Evolutionary conservation across 1,140 invertebrate species (phyloP).

Genomic region (silkworm (Bombyx mori)): DNA sequence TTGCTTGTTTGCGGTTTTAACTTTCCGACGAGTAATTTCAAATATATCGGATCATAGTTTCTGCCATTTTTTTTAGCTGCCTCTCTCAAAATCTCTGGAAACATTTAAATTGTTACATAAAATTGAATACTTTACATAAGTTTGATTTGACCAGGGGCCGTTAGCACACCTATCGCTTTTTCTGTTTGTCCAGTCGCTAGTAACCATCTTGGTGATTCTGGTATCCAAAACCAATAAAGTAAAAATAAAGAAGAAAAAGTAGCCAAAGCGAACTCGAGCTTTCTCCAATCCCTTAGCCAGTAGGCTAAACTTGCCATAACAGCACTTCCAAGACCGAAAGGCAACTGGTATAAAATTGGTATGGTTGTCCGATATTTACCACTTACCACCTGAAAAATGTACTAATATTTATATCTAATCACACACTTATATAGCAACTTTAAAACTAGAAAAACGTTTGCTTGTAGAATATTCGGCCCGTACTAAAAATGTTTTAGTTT

Average conservation of each 20-base stretch:
- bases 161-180: constrained; percentile 69
- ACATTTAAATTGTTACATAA: constrained; percentile 3
- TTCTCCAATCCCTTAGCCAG: constrained; percentile 78
- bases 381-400: constrained; percentile 55
- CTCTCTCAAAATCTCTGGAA: constrained; percentile 48
- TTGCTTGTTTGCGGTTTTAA: constrained; percentile 15
- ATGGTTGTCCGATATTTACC: constrained; percentile 76
- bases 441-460: too few species aligned
- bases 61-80: constrained; percentile 48
- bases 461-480: too few species aligned
- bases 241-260: constrained; percentile 78
- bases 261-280: constrained; percentile 80
- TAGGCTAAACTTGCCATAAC: constrained; percentile 73
- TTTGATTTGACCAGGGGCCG: neutral
- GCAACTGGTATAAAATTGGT: constrained; percentile 78
- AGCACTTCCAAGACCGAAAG: constrained; percentile 76
- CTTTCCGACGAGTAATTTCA: constrained; percentile 32
- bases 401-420: neutral
- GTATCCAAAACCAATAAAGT: constrained; percentile 79
- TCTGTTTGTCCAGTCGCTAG: constrained; percentile 77
- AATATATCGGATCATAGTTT: constrained; percentile 52
- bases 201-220: constrained; percentile 86
- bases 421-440: too few species aligned
- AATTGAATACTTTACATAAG: neutral
- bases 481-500: neutral